These are phyloP conservation scores for Montifringilla adamsi DNA, from an alignment of 2,113 vertebrate species.

Conservation along the genomic window DNA sequence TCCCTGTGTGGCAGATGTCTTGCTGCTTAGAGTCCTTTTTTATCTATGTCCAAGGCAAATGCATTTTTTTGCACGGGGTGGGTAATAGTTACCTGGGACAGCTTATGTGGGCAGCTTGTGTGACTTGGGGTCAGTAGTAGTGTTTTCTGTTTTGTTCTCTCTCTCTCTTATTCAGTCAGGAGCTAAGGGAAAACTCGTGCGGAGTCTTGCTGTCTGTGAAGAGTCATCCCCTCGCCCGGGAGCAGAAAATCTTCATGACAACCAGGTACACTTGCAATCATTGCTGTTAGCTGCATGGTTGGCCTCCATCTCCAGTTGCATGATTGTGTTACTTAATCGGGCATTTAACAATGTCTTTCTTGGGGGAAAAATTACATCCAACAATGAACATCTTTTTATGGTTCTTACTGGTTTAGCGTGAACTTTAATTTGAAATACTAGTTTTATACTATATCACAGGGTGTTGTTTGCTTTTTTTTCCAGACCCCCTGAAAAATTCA, in stretches of 20 bases:
- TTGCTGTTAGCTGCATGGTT: slow-evolving; percentile 62
- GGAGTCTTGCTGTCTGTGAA: slow-evolving; percentile 89
- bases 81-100: not conserved
- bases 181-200: slow-evolving; percentile 87
- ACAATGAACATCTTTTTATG: not conserved
- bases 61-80: not conserved
- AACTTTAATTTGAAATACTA: slow-evolving; percentile 40
- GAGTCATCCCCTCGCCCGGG: slow-evolving; percentile 74
- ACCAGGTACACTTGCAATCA: slow-evolving; percentile 76
- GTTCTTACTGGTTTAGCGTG: slow-evolving; percentile 49
- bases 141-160: slow-evolving; percentile 23
- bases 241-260: slow-evolving; percentile 76
- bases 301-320: slow-evolving; percentile 48
- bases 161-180: slow-evolving; percentile 77
- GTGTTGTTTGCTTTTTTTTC: slow-evolving; percentile 79
- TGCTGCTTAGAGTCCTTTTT: not conserved
- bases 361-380: not conserved
- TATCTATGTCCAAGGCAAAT: rapidly evolving
- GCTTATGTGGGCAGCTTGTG: not conserved
- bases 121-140: not conserved
- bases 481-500: slow-evolving; percentile 82
- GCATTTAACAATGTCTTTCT: not conserved
- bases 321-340: slow-evolving; percentile 20
- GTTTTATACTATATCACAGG: slow-evolving; percentile 69
- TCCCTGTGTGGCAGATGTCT: not conserved